Base-by-base conservation (phyloP, 2,888 invertebrate species). In the Fragum fragum region DNA sequence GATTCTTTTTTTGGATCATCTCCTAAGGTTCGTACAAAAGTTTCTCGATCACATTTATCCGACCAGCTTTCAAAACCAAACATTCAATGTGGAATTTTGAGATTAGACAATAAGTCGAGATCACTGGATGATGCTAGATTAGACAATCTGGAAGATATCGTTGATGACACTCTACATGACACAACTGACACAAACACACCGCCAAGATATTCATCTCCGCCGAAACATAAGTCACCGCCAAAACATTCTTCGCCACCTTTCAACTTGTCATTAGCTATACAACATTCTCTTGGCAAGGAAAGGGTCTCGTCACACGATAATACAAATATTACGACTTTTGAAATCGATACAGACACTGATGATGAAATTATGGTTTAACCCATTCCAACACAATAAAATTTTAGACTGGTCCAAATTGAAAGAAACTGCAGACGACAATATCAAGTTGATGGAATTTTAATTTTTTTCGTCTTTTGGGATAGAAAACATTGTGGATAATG, bases 351-450 rank as follows among this genome's bases (percentile, higher is more conserved):
- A 18, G 79, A 79, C 23, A 63, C 79, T 14, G 79, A 79, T 11
- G 75, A 71, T 75, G 79, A 79, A 75, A 79, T 79, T 7, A 79
- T 79, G 79, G 79, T 79, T 32, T 79, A 63, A 32, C 36, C n/a
- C n/a, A n/a, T n/a, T n/a, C n/a, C n/a, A n/a, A n/a, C n/a, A n/a
- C n/a, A n/a, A n/a, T n/a, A n/a, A n/a, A n/a, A n/a, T n/a, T n/a
- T n/a, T n/a, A n/a, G n/a, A n/a, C n/a, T n/a, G n/a, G n/a, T n/a
- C n/a, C n/a, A n/a, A n/a, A n/a, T n/a, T n/a, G n/a, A n/a, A n/a
- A n/a, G n/a, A n/a, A n/a, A n/a, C n/a, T n/a, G n/a, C n/a, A n/a
- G n/a, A n/a, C n/a, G n/a, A n/a, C n/a, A n/a, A n/a, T n/a, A n/a
- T n/a, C n/a, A n/a, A n/a, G n/a, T n/a, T n/a, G n/a, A n/a, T n/a